Base-by-base conservation (phyloP, 2,888 invertebrate genomes). In the Thereva unica region DNA sequence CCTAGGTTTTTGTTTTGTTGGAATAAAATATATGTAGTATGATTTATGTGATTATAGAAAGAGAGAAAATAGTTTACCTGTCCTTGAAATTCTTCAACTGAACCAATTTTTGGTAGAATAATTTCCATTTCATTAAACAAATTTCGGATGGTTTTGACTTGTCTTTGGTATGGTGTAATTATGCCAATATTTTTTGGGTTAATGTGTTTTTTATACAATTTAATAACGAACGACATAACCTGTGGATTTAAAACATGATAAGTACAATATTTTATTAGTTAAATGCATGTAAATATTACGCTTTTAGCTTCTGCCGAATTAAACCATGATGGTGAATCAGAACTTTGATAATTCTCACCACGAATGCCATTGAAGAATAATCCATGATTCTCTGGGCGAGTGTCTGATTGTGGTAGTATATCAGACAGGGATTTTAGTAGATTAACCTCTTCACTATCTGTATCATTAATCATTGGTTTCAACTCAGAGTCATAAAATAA, bases 121-220 rank as follows among this genome's bases (percentile, higher is more conserved):
- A 78, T 69, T 45, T 84, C 82, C 23, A 85, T 81, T 55, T 83
- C 83, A 59, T 84, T 83, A 38, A 78, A 77, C 59, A 78, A 68
- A 42, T 54, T 72, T 1, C 78, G 72, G 5, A 80, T 67, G 44
- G 75, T 72, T 59, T 75, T 83, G 78, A 93, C 94, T 86, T 97
- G 97, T 78, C 93, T 93, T 69, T 89, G 82, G 76, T 97, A 97
- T 0, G 97, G 97, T 9, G 96, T 91, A 69, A 97, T 92, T 66
- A 97, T 88, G 4, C 97, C 97, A 75, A 97, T 80, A 59, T 75
- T 75, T 41, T 76, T 72, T 0, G 85, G 80, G 1, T 75, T 76
- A n/a, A 93, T 75, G 35, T 87, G 87, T 59, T 83, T 82, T 68
- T 86, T 85, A 71, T 89, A 89, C 1, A 95, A 79, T 72, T 87